Evolutionary conservation across 2,113 vertebrate genomes (phyloP).

Genomic region (Anas platyrhynchos): DNA sequence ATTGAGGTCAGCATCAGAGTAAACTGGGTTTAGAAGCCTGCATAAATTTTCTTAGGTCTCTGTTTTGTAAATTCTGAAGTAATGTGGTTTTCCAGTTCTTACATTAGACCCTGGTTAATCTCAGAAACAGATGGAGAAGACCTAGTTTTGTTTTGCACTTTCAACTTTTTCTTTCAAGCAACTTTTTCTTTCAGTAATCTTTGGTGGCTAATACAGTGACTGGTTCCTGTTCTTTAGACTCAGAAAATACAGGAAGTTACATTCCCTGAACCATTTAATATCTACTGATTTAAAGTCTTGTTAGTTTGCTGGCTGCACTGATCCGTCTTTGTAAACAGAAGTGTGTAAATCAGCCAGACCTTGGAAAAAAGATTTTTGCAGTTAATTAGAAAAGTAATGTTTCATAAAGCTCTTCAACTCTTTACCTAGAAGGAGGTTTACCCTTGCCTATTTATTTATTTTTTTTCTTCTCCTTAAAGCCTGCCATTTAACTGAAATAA

Average conservation of each 20-base stretch:
- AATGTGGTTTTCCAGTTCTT: neutral
- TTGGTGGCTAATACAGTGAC: neutral
- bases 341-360: neutral
- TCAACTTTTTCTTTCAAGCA: neutral
- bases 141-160: neutral
- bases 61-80: neutral
- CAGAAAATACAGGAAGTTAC: neutral
- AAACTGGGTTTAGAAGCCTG: neutral
- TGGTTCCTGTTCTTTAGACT: neutral
- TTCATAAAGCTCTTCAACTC: neutral
- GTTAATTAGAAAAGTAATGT: neutral
- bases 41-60: neutral
- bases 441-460: neutral
- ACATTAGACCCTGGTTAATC: neutral
- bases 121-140: neutral
- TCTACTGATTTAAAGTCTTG: neutral
- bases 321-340: neutral
- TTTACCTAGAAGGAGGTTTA: neutral
- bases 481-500: neutral
- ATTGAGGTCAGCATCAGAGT: neutral
- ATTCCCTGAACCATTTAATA: neutral
- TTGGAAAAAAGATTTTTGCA: neutral
- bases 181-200: neutral
- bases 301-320: neutral
- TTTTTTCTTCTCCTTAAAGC: neutral